Conservation (phyloP, 2,113 vertebrate species). For the Scalopus aquaticus region DNA sequence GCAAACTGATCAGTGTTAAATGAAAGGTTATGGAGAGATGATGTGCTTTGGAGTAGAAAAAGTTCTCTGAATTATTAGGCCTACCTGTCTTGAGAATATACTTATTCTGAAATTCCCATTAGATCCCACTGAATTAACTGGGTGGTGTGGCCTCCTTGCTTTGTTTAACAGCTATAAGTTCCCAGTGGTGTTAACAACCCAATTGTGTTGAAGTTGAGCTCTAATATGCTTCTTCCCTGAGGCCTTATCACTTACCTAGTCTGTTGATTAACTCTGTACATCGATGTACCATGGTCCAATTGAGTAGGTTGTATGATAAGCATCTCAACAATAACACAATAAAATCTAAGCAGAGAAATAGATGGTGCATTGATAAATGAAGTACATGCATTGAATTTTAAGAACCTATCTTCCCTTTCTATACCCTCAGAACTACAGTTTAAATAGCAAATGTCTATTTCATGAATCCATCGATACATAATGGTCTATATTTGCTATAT, state of each 20-base stretch:
- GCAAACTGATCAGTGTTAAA: slow-evolving; percentile 45
- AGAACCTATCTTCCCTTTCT: not conserved
- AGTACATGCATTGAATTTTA: not conserved
- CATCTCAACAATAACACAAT: not conserved
- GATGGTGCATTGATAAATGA: not conserved
- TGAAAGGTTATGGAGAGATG: slow-evolving; percentile 20
- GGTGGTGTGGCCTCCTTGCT: not conserved
- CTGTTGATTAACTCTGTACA: slow-evolving; percentile 48
- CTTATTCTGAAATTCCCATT: slow-evolving; percentile 48
- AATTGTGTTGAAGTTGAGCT: not conserved
- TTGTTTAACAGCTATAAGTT: slow-evolving; percentile 30
- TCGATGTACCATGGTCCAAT: not conserved
- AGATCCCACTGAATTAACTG: slow-evolving; percentile 4
- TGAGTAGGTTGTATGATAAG: not conserved
- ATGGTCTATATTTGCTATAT: slow-evolving; percentile 69
- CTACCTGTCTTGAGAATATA: slow-evolving; percentile 52
- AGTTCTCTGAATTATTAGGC: slow-evolving; percentile 42
- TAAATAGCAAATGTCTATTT: slow-evolving; percentile 36
- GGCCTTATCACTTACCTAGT: not conserved
- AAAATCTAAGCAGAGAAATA: slow-evolving; percentile 8
- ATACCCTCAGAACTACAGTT: slow-evolving; percentile 14
- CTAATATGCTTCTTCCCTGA: slow-evolving; percentile 16
- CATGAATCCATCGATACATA: slow-evolving; percentile 66
- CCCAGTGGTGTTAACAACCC: not conserved
- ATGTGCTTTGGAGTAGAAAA: slow-evolving; percentile 45